Evolutionary conservation across 2,113 vertebrate genomes (phyloP).

Genomic region (Sinocyclocheilus anophthalmus): DNA sequence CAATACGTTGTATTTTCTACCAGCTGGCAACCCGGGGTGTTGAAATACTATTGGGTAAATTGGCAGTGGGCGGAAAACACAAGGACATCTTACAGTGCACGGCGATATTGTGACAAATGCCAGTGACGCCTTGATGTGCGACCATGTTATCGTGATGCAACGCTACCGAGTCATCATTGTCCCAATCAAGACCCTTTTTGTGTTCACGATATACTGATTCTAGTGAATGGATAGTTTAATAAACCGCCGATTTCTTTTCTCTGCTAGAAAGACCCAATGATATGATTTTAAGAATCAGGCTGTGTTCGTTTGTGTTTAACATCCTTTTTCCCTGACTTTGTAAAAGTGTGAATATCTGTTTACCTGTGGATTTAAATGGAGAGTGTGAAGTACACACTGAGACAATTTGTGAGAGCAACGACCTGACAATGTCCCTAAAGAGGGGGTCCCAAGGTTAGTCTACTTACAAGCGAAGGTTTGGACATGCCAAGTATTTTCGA

Average conservation of each 20-base stretch:
- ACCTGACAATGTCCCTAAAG: conserved; percentile 37
- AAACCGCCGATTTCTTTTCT: background rate
- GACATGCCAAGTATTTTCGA: conserved; percentile 28
- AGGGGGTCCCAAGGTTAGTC: conserved; percentile 38
- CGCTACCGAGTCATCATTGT: background rate
- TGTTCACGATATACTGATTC: background rate
- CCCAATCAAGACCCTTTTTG: background rate
- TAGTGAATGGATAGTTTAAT: background rate
- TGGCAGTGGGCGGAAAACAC: too few relatives aligned
- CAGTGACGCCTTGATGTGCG: background rate
- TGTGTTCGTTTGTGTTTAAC: background rate
- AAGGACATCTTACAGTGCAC: background rate
- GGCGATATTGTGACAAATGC: background rate
- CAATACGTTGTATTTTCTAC: too few relatives aligned
- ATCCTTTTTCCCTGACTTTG: background rate
- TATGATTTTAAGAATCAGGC: background rate
- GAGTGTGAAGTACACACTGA: conserved; percentile 8
- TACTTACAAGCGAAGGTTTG: conserved; percentile 41
- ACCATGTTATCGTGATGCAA: background rate
- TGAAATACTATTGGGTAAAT: too few relatives aligned
- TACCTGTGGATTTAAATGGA: conserved; percentile 16
- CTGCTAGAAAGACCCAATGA: background rate
- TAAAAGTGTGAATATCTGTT: conserved; percentile 2
- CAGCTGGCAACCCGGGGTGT: too few relatives aligned
- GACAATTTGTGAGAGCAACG: conserved; percentile 38